phyloP scores from a whole-genome alignment of 2,797 vertebrate species.

The Hephaestus fuliginosus region DNA sequence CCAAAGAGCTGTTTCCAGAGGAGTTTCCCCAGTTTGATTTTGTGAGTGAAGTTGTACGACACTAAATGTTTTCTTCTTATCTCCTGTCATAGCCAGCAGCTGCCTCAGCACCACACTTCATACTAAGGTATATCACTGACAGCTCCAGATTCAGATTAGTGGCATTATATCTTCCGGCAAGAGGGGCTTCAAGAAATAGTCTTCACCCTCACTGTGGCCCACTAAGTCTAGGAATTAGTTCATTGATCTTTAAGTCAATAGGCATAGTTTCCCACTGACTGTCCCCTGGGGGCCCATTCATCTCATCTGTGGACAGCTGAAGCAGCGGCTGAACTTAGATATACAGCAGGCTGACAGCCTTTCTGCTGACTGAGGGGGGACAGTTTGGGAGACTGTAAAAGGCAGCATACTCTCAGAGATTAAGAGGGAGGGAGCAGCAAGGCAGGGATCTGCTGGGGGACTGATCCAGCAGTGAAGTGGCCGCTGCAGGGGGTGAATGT shows the following conservation, averaged over 20 bases:
- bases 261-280: conserved; percentile 28
- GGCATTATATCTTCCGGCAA: conserved; percentile 36
- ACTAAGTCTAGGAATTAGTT: conserved; percentile 33
- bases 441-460: conserved; percentile 1
- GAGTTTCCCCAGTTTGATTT: not conserved
- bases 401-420: conserved; percentile 41
- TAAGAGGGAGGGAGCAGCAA: conserved; percentile 6
- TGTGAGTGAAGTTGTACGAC: conserved; percentile 27
- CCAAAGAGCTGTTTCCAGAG: no score
- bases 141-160: conserved; percentile 28
- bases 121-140: conserved; percentile 12
- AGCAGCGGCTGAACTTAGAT: conserved; percentile 53
- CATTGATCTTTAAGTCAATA: conserved; percentile 52
- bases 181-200: conserved; percentile 27
- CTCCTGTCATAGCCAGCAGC: conserved; percentile 38
- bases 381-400: conserved; percentile 42
- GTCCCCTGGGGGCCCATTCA: conserved; percentile 42
- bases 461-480: conserved; percentile 12
- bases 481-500: conserved; percentile 27
- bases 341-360: conserved; percentile 47
- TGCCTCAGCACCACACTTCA: conserved; percentile 18
- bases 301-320: conserved; percentile 55
- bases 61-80: conserved; percentile 26
- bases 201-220: conserved; percentile 8
- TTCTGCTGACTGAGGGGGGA: conserved; percentile 57